Evolutionary conservation across 2,797 vertebrate genomes (phyloP).

Genomic region (Petrocephalus sullivani): DNA sequence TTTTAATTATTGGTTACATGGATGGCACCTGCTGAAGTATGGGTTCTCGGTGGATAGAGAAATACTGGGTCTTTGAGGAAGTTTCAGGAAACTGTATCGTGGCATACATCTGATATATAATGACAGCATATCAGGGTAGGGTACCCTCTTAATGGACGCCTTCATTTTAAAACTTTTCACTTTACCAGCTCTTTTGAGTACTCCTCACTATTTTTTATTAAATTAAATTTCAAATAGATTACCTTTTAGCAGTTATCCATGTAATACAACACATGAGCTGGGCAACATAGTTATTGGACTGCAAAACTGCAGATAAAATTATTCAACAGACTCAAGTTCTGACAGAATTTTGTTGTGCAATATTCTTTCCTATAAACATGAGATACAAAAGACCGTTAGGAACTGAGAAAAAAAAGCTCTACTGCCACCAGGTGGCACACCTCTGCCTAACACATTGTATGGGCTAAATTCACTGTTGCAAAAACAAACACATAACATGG

Average conservation of each 20-base stretch:
- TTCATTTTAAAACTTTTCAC: not conserved
- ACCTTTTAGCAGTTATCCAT: not conserved
- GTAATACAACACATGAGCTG: not conserved
- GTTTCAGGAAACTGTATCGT: not conserved
- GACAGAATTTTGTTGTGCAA: not conserved
- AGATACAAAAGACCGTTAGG: not conserved
- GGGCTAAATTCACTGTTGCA: not conserved
- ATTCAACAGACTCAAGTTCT: not conserved
- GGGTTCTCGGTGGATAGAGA: not conserved
- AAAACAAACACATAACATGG: not conserved
- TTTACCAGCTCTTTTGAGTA: not conserved
- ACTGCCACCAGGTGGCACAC: not conserved
- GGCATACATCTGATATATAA: not conserved
- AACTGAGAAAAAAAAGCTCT: not conserved
- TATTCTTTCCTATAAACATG: not conserved
- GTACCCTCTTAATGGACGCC: conserved; percentile 26
- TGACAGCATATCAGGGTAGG: conserved; percentile 49
- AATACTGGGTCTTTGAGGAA: not conserved
- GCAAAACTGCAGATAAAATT: not conserved
- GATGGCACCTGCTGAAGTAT: not conserved
- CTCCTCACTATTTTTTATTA: not conserved
- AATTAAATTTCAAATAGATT: not conserved
- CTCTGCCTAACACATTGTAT: not conserved
- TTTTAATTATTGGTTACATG: conserved; percentile 18
- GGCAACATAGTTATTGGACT: not conserved